Conservation (phyloP, 1,140 invertebrate species). For the Meloidogyne exigua region DNA sequence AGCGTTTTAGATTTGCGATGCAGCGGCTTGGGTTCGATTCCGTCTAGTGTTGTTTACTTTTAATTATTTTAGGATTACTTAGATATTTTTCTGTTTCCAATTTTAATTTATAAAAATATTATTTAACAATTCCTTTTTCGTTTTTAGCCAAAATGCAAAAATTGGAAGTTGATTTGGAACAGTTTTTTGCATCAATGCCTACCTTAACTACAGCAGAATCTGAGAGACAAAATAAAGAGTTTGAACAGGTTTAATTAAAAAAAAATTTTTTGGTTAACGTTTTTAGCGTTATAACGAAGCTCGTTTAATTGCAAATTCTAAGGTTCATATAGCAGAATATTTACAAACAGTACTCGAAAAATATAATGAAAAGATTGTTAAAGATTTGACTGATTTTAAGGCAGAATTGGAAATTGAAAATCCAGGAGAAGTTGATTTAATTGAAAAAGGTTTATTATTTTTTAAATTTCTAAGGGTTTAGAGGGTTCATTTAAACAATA, state of each 20-base stretch:
- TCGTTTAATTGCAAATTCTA: slow-evolving; percentile 25
- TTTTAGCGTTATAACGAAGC: slow-evolving; percentile 25
- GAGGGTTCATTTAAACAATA: slow-evolving; percentile 7
- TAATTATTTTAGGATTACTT: too few relatives aligned
- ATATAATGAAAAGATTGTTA: slow-evolving; percentile 31
- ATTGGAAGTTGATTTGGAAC: background rate
- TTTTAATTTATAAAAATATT: too few relatives aligned
- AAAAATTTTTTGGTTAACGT: background rate
- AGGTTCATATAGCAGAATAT: slow-evolving; percentile 34
- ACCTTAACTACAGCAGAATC: background rate
- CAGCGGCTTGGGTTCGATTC: too few relatives aligned
- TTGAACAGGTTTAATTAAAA: background rate
- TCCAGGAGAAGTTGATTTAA: slow-evolving; percentile 33
- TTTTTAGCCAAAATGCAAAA: slow-evolving; percentile 1
- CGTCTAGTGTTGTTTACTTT: background rate
- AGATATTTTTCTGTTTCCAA: too few relatives aligned
- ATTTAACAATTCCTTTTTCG: background rate
- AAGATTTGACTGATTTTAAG: slow-evolving; percentile 40
- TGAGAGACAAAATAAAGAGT: slow-evolving; percentile 21
- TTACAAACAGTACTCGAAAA: slow-evolving; percentile 32
- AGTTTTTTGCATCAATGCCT: background rate
- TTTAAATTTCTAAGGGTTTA: background rate
- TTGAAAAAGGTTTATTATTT: slow-evolving; percentile 29
- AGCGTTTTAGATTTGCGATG: too few relatives aligned
- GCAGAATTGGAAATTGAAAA: slow-evolving; percentile 34